Percentiles rank a stretch among this genome's conserved stretches.
These are phyloP conservation scores for Apus apus DNA, from an alignment of 2,113 vertebrate genomes.

Conservation along the genomic window DNA sequence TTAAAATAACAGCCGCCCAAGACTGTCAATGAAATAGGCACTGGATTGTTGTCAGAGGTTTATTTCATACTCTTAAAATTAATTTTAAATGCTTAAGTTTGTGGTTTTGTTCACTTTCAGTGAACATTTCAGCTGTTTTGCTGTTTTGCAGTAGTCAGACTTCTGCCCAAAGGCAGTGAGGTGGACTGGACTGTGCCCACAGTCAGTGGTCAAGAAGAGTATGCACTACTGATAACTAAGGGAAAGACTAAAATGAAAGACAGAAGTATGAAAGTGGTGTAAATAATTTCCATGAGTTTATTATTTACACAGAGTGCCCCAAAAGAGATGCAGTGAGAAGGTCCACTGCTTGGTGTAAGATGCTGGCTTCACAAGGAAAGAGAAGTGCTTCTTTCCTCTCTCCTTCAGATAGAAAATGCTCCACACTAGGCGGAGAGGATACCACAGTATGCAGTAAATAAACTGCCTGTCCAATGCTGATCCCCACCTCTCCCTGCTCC, in stretches of 20 bases:
- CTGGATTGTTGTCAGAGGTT: background rate
- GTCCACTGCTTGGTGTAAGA: background rate
- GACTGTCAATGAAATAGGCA: background rate
- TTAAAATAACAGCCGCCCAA: background rate
- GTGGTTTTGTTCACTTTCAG: background rate
- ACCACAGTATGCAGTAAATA: background rate
- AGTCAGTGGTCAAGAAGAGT: background rate
- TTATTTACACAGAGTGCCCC: background rate
- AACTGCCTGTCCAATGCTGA: background rate
- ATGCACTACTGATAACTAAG: background rate
- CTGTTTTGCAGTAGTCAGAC: background rate
- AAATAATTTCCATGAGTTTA: background rate
- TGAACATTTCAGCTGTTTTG: background rate
- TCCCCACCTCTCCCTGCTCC: background rate
- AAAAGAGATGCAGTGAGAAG: background rate
- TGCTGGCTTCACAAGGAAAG: background rate
- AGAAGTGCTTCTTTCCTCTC: background rate
- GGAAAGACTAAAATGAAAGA: background rate
- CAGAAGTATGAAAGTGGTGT: background rate
- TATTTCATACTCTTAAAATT: background rate
- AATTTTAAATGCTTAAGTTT: background rate
- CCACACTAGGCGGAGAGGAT: background rate
- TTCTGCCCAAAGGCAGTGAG: background rate
- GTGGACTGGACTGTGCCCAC: fast-evolving
- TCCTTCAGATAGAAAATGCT: background rate